phyloP scores from a whole-genome alignment of 2,888 invertebrate genomes.

The Arrhopalites spinosus region DNA sequence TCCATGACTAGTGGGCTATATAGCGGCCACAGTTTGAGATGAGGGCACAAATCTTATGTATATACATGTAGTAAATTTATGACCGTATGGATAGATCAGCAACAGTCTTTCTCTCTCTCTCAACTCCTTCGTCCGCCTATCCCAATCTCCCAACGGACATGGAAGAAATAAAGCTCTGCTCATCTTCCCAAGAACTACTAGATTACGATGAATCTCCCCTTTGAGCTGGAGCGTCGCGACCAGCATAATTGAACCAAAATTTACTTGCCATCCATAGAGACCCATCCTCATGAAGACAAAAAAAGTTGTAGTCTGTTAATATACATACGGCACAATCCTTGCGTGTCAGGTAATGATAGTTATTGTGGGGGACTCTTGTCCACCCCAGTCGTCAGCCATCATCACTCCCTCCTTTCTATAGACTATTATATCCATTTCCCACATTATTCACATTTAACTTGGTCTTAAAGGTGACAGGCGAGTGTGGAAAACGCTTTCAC shows the following conservation, averaged over 20 bases:
- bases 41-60: too few species aligned
- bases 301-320: too few species aligned
- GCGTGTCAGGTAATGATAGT: conserved; percentile 9
- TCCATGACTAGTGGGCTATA: too few species aligned
- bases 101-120: conserved; percentile 7
- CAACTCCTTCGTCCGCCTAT: background rate
- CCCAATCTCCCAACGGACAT: background rate
- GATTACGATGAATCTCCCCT: conserved; percentile 22
- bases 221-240: conserved; percentile 11
- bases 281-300: background rate
- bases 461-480: too few species aligned
- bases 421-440: too few species aligned
- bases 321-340: background rate
- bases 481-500: too few species aligned
- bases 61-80: background rate
- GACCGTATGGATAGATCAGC: background rate
- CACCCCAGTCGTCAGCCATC: too few species aligned
- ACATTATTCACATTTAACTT: too few species aligned
- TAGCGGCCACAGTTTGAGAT: too few species aligned
- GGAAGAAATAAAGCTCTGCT: conserved; percentile 9
- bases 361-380: too few species aligned
- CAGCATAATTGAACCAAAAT: conserved; percentile 14
- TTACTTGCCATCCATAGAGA: background rate
- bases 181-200: conserved; percentile 17
- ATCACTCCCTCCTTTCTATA: too few species aligned